These are phyloP conservation scores for Gnatocerus cornutus DNA, from an alignment of 2,888 invertebrate species.

Conservation along the genomic window DNA sequence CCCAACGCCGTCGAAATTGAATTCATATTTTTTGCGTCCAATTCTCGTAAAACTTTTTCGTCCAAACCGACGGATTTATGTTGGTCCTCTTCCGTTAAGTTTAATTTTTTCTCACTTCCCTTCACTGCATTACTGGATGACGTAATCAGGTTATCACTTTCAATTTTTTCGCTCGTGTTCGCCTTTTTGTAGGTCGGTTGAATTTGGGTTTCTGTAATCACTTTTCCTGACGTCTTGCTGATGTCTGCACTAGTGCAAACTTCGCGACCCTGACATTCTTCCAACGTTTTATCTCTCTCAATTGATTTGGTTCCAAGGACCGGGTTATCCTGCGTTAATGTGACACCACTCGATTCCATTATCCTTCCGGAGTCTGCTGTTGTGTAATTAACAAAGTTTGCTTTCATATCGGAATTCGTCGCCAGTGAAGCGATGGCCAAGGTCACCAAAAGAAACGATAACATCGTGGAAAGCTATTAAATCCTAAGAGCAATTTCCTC, in stretches of 20 bases:
- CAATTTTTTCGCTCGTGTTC: conserved; percentile 7
- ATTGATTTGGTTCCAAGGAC: conserved; percentile 32
- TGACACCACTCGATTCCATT: conserved; percentile 37
- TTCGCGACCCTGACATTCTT: conserved; percentile 25
- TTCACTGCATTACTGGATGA: conserved; percentile 21
- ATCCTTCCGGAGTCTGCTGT: conserved; percentile 35
- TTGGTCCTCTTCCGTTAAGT: conserved; percentile 10
- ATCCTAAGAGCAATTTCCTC: conserved; percentile 37
- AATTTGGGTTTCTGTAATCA: conserved; percentile 39
- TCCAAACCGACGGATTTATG: conserved; percentile 23
- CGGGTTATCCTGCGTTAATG: conserved; percentile 21
- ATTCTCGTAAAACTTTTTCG: conserved; percentile 6
- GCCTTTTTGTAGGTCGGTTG: conserved; percentile 22
- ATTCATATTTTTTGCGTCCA: conserved; percentile 28
- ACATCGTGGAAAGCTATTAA: conserved; percentile 42
- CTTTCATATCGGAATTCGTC: conserved; percentile 37
- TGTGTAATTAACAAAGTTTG: conserved; percentile 44
- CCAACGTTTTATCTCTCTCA: conserved; percentile 30
- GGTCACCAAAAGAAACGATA: conserved; percentile 42
- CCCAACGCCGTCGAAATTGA: conserved; percentile 21
- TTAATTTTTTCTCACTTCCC: conserved; percentile 29
- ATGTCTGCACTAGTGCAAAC: conserved; percentile 10
- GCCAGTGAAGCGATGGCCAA: conserved; percentile 42
- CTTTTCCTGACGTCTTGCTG: conserved; percentile 24
- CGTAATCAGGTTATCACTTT: conserved; percentile 31